Evolutionary conservation across 2,113 vertebrate species (phyloP), one percentile per base, ranked within the genome.

Genomic region (Amia ocellicauda): DNA sequence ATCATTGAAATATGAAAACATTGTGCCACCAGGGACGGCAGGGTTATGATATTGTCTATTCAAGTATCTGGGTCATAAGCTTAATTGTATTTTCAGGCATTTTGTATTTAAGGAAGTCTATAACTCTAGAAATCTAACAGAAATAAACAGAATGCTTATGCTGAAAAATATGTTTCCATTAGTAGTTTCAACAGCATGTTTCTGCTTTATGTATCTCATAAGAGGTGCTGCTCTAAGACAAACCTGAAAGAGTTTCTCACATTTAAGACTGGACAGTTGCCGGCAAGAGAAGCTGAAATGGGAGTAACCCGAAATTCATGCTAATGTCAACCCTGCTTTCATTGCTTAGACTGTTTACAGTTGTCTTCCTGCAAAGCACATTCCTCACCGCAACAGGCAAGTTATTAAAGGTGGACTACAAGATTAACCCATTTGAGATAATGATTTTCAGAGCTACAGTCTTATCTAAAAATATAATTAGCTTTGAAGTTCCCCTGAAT

Each of bases 41-140:
- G 20, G 58, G 71, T 67, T 57, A 69, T 20, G 20, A 68, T 41
- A 29, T 49, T 68, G 71, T 66, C 67, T 65, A 43, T 43, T 1
- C 40, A 17, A 3, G 60, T 58, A 69, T 72, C 65, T 68, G 63
- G 63, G 72, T 74, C 74, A 59, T 54, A 3, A 60, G 59, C 66
- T 72, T 78, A 79, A 81, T 79, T 74, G 63, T 76, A 42, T 78
- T 70, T 70, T 76, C 60, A 47, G 69, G 55, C 45, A 47, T 64
- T 67, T 70, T 64, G 60, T 58, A 36, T 53, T 67, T 61, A 66
- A 59, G 47, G 53, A 63, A 64, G 28, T 24, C 56, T 54, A 22
- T 2, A 41, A n/a, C n/a, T 49, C 29, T 63, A 54, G 49, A 69
- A 60, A 63, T 73, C 29, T 1, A 26, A 52, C n/a, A 61, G 55